These are phyloP conservation scores for Parazoanthus swiftii DNA, from an alignment of 92 coral and sea anemone species.

Conservation along the genomic window DNA sequence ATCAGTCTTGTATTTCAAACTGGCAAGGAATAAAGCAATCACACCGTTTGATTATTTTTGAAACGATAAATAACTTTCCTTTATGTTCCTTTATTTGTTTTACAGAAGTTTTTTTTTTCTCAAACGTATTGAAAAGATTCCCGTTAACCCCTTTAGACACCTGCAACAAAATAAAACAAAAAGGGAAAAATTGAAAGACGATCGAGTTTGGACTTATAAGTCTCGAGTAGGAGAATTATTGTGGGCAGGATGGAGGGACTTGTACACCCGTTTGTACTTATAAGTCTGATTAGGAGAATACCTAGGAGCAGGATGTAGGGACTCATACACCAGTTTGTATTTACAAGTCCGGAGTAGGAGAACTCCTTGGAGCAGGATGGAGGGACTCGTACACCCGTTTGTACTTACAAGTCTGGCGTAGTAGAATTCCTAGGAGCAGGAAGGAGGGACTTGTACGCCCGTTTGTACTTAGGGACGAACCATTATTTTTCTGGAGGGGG, in stretches of 20 bases:
- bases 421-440: constrained; percentile 71
- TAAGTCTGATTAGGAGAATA: constrained; percentile 77
- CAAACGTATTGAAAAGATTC: too few relatives aligned
- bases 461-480: not conserved
- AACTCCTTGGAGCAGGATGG: constrained; percentile 77
- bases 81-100: too few relatives aligned
- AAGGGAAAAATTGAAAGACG: not conserved
- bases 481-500: too few relatives aligned
- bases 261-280: constrained; percentile 74
- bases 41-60: too few relatives aligned
- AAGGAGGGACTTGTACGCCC: constrained; percentile 8
- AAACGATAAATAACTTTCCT: too few relatives aligned
- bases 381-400: constrained; percentile 75
- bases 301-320: constrained; percentile 62
- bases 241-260: constrained; percentile 91
- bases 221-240: constrained; percentile 62
- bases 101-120: too few relatives aligned
- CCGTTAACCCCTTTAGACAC: too few relatives aligned
- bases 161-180: too few relatives aligned
- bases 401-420: constrained; percentile 89
- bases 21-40: too few relatives aligned
- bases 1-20: too few relatives aligned
- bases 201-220: constrained; percentile 69
- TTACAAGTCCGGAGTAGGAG: constrained; percentile 81
- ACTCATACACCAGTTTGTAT: constrained; percentile 50